phyloP scores from a whole-genome alignment of 2,113 vertebrate species.

The Eulacestoma nigropectus region DNA sequence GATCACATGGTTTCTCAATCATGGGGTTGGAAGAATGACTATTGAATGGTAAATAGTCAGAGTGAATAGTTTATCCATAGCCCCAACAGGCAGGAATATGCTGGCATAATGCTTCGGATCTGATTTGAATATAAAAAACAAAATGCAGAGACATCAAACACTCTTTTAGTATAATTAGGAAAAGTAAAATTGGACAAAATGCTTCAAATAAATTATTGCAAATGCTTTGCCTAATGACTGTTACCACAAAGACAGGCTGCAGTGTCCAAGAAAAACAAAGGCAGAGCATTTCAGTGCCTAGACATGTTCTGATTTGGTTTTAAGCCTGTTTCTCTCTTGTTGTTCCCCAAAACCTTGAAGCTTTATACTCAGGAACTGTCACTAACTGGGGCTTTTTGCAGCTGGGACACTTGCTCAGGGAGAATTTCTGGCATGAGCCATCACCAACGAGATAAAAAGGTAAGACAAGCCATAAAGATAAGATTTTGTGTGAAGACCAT shows the following conservation, averaged over 20 bases:
- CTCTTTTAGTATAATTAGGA: not conserved
- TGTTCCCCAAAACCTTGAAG: not conserved
- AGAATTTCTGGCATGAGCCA: not conserved
- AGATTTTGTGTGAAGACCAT: not conserved
- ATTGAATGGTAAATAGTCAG: not conserved
- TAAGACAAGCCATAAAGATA: not conserved
- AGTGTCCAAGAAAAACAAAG: not conserved
- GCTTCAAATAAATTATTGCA: not conserved
- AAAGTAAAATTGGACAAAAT: slow-evolving; percentile 15
- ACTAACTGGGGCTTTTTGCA: not conserved
- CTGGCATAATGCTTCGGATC: not conserved
- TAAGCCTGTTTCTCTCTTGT: not conserved
- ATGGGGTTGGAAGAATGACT: not conserved
- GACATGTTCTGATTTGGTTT: not conserved
- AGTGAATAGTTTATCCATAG: not conserved
- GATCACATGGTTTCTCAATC: not conserved
- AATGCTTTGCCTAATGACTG: not conserved
- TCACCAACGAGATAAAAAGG: not conserved
- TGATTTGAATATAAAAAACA: not conserved
- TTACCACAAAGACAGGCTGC: not conserved
- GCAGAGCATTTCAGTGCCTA: not conserved
- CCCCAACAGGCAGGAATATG: not conserved
- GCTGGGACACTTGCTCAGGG: not conserved
- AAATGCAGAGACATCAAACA: not conserved
- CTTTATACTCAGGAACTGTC: not conserved